Evolutionary conservation across 2,888 invertebrate genomes (phyloP).

Genomic region (Erpobdella octoculata): DNA sequence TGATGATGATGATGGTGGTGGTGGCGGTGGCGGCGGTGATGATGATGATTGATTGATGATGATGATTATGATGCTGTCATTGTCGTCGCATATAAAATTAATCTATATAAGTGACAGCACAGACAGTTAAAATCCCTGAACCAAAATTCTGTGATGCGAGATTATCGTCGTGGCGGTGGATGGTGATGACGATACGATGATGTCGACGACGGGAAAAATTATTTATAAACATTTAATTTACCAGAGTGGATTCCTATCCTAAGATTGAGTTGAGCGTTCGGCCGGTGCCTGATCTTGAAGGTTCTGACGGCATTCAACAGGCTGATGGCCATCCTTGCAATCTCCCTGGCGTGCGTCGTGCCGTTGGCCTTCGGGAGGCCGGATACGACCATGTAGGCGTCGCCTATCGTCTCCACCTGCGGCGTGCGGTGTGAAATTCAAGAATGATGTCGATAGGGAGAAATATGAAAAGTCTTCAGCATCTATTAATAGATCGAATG

Average conservation of each 20-base stretch:
- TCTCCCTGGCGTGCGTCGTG: conserved; percentile 79
- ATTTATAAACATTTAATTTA: not conserved
- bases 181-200: too few species aligned
- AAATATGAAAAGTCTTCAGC: too few species aligned
- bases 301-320: conserved; percentile 74
- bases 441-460: not conserved
- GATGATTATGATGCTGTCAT: conserved; percentile 4
- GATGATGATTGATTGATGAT: not conserved
- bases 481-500: too few species aligned
- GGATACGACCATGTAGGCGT: conserved; percentile 55
- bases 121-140: too few species aligned
- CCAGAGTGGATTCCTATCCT: conserved; percentile 84
- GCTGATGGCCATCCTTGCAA: conserved; percentile 80
- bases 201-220: too few species aligned
- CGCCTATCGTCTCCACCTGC: conserved; percentile 52
- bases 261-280: conserved; percentile 75
- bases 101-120: too few species aligned
- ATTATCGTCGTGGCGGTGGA: too few species aligned
- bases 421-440: not conserved
- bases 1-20: not conserved
- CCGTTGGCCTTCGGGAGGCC: conserved; percentile 86
- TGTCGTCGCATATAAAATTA: too few species aligned
- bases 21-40: not conserved
- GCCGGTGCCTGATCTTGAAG: conserved; percentile 82
- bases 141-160: too few species aligned